Conservation (phyloP, 2,797 vertebrate genomes). For the Macrochelys suwanniensis region DNA sequence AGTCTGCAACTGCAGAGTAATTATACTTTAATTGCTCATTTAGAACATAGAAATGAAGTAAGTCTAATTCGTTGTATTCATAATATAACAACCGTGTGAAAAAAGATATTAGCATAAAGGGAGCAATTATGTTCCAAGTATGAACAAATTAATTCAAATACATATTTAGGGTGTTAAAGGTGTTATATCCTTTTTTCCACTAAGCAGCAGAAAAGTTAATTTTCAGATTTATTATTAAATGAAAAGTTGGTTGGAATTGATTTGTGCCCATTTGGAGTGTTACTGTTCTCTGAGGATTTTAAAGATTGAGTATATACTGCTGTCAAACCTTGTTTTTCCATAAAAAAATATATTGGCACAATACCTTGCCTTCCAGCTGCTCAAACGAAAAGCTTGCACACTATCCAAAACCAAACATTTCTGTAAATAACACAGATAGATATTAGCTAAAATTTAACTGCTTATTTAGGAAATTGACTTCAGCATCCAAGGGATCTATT, state of each 20-base stretch:
- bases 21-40: constrained; percentile 74
- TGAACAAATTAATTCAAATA: constrained; percentile 68
- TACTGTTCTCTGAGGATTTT: constrained; percentile 42
- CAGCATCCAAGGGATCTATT: neutral
- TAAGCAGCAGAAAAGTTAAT: constrained; percentile 55
- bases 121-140: constrained; percentile 52
- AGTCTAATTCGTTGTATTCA: constrained; percentile 68
- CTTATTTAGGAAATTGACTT: constrained; percentile 59
- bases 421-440: constrained; percentile 26
- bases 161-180: constrained; percentile 50
- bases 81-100: constrained; percentile 65
- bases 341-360: constrained; percentile 4
- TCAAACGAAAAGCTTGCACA: constrained; percentile 46
- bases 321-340: neutral
- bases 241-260: constrained; percentile 57
- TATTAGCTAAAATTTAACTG: constrained; percentile 63
- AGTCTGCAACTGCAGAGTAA: constrained; percentile 61
- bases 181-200: constrained; percentile 13
- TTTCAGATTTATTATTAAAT: constrained; percentile 65
- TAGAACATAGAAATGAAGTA: constrained; percentile 66
- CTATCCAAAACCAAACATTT: constrained; percentile 53
- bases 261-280: constrained; percentile 21
- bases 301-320: neutral
- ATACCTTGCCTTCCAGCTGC: constrained; percentile 23
- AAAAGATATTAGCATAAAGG: constrained; percentile 67